phyloP scores from a whole-genome alignment of 2,797 vertebrate species.

The Pipistrellus pipistrellus region DNA sequence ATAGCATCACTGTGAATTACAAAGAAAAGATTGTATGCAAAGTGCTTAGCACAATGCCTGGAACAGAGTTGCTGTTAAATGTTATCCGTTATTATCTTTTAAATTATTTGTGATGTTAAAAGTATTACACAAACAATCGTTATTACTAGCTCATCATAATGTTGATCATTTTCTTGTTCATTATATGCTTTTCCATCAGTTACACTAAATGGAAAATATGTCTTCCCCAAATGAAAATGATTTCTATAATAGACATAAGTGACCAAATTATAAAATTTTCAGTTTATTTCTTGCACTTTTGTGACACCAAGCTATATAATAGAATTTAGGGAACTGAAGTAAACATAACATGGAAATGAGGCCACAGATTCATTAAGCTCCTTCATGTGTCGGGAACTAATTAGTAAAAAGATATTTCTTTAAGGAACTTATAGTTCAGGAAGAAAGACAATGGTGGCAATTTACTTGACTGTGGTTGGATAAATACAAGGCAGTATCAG shows the following conservation, averaged over 20 bases:
- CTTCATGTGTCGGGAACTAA: slow-evolving; percentile 3
- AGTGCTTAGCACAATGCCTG: neutral
- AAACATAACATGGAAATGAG: slow-evolving; percentile 27
- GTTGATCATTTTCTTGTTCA: slow-evolving; percentile 16
- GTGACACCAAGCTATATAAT: neutral
- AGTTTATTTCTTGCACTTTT: neutral
- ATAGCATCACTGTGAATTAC: slow-evolving; percentile 21
- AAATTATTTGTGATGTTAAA: slow-evolving; percentile 1
- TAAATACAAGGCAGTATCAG: neutral
- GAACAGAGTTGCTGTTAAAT: neutral
- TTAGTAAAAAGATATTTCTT: slow-evolving; percentile 30
- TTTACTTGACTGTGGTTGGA: neutral
- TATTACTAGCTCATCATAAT: neutral
- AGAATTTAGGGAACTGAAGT: neutral
- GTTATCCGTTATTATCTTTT: neutral
- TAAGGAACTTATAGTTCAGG: neutral
- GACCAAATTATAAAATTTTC: slow-evolving; percentile 1
- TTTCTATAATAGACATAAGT: neutral
- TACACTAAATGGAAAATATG: neutral
- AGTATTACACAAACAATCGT: neutral
- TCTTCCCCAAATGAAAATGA: slow-evolving; percentile 25
- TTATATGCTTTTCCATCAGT: neutral
- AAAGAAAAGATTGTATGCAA: neutral
- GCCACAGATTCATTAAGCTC: slow-evolving; percentile 2
- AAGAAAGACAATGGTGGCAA: neutral